Evolutionary conservation across 2,113 vertebrate genomes (phyloP).

Genomic region (Petaurus breviceps): DNA sequence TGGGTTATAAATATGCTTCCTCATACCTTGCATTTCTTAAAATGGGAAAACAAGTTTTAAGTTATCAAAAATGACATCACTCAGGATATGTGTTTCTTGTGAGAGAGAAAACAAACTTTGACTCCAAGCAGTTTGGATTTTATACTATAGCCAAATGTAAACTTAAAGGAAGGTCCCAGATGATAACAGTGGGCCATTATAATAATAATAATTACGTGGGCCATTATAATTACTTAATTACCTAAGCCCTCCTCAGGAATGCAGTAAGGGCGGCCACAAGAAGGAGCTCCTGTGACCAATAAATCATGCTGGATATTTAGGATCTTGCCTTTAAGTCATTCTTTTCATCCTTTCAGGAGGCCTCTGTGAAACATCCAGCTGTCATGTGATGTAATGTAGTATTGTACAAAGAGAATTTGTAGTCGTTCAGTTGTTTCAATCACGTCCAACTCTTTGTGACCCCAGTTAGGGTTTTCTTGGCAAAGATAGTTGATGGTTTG

Average conservation of each 20-base stretch:
- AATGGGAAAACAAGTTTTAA: not conserved
- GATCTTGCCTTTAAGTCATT: not conserved
- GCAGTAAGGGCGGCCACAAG: not conserved
- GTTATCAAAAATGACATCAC: not conserved
- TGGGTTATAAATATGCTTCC: not conserved
- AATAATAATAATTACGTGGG: not conserved
- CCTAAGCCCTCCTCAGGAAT: not conserved
- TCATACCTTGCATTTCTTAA: not conserved
- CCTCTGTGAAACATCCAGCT: not conserved
- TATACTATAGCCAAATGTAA: not conserved
- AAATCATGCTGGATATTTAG: not conserved
- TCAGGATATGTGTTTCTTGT: conserved; percentile 12
- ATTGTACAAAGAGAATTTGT: not conserved
- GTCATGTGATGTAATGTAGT: not conserved
- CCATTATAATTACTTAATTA: not conserved
- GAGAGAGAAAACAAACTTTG: conserved; percentile 5
- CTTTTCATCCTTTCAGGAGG: not conserved
- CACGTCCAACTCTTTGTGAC: too few species aligned
- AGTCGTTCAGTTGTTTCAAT: too few species aligned
- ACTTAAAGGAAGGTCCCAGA: not conserved
- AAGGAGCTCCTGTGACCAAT: not conserved
- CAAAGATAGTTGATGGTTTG: too few species aligned
- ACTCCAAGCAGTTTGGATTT: not conserved
- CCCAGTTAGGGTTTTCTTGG: too few species aligned
- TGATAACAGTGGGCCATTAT: conserved; percentile 6